phyloP scores from a whole-genome alignment of 2,113 vertebrate genomes.

The Cheilinus undulatus region DNA sequence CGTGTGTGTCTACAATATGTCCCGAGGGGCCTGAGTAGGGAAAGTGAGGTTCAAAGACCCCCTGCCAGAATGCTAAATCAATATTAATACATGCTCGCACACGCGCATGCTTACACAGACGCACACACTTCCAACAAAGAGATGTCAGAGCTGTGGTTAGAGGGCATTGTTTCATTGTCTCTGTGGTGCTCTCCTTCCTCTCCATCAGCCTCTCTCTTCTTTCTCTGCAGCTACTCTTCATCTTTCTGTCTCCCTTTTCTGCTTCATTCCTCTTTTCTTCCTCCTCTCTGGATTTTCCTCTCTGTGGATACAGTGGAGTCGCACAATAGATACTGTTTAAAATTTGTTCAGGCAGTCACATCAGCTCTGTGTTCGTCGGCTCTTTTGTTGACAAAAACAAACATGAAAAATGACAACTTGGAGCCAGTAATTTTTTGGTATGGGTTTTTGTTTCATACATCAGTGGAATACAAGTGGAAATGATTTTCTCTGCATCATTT shows the following conservation, averaged over 20 bases:
- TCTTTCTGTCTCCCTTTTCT: background rate
- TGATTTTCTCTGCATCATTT: background rate
- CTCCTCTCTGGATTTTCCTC: conserved; percentile 35
- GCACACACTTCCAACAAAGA: conserved; percentile 63
- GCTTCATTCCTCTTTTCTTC: conserved; percentile 19
- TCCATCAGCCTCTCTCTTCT: conserved; percentile 37
- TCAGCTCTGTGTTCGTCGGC: background rate
- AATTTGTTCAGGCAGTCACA: background rate
- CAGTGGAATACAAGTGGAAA: background rate
- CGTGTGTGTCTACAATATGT: conserved; percentile 44
- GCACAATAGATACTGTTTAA: background rate
- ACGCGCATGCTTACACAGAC: conserved; percentile 34
- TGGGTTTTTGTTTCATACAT: background rate
- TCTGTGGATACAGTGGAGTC: conserved; percentile 20
- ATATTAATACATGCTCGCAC: conserved; percentile 76
- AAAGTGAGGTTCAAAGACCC: conserved; percentile 79
- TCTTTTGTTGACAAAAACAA: conserved; percentile 4
- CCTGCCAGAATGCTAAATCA: conserved; percentile 76
- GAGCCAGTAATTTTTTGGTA: background rate
- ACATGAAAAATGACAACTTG: background rate
- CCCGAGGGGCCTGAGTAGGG: conserved; percentile 60
- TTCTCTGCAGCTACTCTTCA: conserved; percentile 26
- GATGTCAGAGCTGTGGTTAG: conserved; percentile 66
- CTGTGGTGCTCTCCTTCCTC: conserved; percentile 52
- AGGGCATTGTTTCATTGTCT: conserved; percentile 69